A percentile compares a stretch with the other conserved stretches of the same genome.
Evolutionary conservation across 2,797 vertebrate species (phyloP).

Genomic region (Gymnoscopelus braueri): DNA sequence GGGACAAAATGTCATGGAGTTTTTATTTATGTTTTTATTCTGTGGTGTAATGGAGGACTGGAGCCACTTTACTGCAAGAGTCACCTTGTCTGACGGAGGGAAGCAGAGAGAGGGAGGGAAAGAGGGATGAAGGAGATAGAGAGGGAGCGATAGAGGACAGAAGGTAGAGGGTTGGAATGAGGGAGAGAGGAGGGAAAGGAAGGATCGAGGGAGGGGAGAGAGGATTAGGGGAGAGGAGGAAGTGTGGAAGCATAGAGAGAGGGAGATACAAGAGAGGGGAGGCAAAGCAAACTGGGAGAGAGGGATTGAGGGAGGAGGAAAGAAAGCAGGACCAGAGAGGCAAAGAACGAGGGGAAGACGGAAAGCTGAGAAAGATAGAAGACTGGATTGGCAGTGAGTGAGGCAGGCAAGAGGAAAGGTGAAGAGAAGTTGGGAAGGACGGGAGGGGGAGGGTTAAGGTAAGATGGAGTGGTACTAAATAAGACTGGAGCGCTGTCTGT

Average conservation of each 20-base stretch:
- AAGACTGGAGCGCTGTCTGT: too few relatives aligned
- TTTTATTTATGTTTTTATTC: slow-evolving; percentile 56
- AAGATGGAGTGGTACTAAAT: background rate
- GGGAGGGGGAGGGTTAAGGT: background rate
- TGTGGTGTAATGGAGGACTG: slow-evolving; percentile 70
- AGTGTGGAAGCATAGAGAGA: background rate
- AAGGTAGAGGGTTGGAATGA: background rate
- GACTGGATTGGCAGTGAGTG: background rate
- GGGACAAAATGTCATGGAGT: slow-evolving; percentile 76
- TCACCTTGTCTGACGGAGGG: slow-evolving; percentile 70
- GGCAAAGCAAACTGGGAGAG: background rate
- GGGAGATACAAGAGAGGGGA: too few relatives aligned
- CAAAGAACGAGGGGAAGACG: background rate
- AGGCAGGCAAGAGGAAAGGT: background rate
- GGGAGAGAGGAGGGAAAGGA: background rate
- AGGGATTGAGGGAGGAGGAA: background rate
- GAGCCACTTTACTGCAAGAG: slow-evolving; percentile 67
- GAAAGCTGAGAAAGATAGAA: background rate
- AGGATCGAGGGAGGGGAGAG: background rate
- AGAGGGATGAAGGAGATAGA: slow-evolving; percentile 23
- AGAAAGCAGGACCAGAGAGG: background rate
- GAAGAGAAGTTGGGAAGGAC: slow-evolving; percentile 8
- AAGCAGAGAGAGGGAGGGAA: slow-evolving; percentile 36
- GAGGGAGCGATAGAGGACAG: background rate
- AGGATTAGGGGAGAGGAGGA: slow-evolving; percentile 2